Evolutionary conservation across 2,113 vertebrate genomes (phyloP), one percentile per base, ranked within the genome.

Genomic region (Istiophorus platypterus): DNA sequence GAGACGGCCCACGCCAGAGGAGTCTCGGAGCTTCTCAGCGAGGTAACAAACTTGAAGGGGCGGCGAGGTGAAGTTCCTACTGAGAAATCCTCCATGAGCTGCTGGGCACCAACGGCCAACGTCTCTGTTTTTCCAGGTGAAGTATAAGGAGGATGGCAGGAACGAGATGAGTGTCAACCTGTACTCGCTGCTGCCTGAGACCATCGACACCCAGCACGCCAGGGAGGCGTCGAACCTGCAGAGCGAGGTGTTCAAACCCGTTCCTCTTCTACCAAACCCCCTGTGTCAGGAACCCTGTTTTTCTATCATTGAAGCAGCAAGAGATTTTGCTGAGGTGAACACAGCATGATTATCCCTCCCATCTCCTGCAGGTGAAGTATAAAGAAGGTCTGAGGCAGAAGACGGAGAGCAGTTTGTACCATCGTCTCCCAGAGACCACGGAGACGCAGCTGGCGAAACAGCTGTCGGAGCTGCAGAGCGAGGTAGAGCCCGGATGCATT

Each of bases 181-280:
- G 11, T 98, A 97, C 88, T 96, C 96, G 52, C 91, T 92, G 89
- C 95, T 98, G 93, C 96, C 97, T 1, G 95, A 96, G n/a, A 98
- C 97, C 71, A 91, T 97, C 51, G 94, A 97, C 84, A 97, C 95
- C 0, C 96, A 95, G 3, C 96, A 96, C 71, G 97, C 96, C 0
- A 96, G 84, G 88, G 94, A 97, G 85, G 52, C 14, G 4, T 84
- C 91, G 0, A 0, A 79, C 7, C 85, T 92, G 73, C 90, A 91
- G 85, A 93, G 92, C 27, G 31, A 93, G 82, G 92, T 93, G 37
- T 4, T 26, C 6, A 17, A 11, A 31, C 18, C 57, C 8, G 3
- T 34, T 34, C 31, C 3, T 34, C 31, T 34, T 34, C 6, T 6
- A 4, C 31, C 6, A 34, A 34, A 34, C 3, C 31, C 31, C 6